phyloP scores from a whole-genome alignment of 2,797 vertebrate genomes.

The Gephyroberyx darwinii region DNA sequence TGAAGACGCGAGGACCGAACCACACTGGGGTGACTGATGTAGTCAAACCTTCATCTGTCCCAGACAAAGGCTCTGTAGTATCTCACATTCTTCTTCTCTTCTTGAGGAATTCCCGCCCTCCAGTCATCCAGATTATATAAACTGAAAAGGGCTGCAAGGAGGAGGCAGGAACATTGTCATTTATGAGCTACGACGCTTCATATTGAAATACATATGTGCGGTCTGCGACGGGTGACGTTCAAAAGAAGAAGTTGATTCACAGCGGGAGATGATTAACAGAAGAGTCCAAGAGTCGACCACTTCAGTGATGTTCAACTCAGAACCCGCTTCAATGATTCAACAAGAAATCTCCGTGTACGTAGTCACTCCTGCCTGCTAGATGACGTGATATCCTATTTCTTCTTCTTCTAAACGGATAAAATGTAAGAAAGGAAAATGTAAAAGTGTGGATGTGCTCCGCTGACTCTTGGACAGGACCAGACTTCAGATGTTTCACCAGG shows the following conservation, averaged over 20 bases:
- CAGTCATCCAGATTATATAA: constrained; percentile 21
- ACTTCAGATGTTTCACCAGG: constrained; percentile 26
- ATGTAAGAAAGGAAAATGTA: not conserved
- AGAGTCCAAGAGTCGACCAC: no score
- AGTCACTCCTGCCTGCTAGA: no score
- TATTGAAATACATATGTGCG: constrained; percentile 24
- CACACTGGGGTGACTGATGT: no score
- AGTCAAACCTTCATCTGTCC: no score
- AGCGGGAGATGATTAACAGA: no score
- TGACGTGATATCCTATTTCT: no score
- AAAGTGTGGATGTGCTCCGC: constrained; percentile 11
- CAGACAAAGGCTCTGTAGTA: no score
- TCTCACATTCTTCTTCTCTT: constrained; percentile 4
- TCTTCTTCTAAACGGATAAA: not conserved
- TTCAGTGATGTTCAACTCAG: no score
- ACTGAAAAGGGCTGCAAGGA: constrained; percentile 8
- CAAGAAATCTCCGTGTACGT: no score
- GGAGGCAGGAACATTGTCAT: constrained; percentile 12
- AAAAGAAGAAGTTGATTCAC: no score
- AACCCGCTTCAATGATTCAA: no score
- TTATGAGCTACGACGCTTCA: constrained; percentile 9
- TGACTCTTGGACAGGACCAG: not conserved
- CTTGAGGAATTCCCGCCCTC: constrained; percentile 46
- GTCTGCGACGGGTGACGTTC: constrained; percentile 4
- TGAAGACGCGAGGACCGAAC: no score